These are phyloP conservation scores for Drosophila albomicans DNA, from an alignment of 1,140 invertebrate species.

Conservation along the genomic window DNA sequence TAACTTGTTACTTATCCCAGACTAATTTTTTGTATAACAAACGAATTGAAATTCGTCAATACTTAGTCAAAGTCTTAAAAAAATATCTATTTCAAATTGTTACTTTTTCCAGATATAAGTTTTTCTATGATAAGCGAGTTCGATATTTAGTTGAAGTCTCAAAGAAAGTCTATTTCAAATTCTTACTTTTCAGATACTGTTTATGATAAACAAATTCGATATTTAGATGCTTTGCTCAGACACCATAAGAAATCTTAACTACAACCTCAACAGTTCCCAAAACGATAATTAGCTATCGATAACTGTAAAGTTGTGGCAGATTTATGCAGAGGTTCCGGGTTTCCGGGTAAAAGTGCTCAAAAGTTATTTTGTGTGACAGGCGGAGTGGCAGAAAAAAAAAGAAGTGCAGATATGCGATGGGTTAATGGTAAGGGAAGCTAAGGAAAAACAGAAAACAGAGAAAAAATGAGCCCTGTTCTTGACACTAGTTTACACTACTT, in stretches of 20 bases:
- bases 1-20: too few species aligned
- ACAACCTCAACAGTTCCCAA: not conserved
- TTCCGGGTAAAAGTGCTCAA: not conserved
- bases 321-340: constrained; percentile 12
- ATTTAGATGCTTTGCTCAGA: not conserved
- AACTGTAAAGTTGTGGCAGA: not conserved
- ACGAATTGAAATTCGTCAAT: too few species aligned
- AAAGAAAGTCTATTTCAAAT: too few species aligned
- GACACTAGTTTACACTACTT: constrained; percentile 34
- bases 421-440: not conserved
- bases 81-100: too few species aligned
- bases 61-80: too few species aligned
- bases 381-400: not conserved
- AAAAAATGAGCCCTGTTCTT: constrained; percentile 26
- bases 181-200: too few species aligned
- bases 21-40: too few species aligned
- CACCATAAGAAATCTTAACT: not conserved
- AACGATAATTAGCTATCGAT: constrained; percentile 10
- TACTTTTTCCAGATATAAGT: too few species aligned
- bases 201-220: too few species aligned
- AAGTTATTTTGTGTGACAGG: not conserved
- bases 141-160: too few species aligned
- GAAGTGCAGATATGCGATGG: not conserved
- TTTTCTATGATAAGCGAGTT: too few species aligned
- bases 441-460: not conserved